Conservation (phyloP, 37 sponge, comb jelly and placozoan genomes). For the Cliona cf. orientalis region DNA sequence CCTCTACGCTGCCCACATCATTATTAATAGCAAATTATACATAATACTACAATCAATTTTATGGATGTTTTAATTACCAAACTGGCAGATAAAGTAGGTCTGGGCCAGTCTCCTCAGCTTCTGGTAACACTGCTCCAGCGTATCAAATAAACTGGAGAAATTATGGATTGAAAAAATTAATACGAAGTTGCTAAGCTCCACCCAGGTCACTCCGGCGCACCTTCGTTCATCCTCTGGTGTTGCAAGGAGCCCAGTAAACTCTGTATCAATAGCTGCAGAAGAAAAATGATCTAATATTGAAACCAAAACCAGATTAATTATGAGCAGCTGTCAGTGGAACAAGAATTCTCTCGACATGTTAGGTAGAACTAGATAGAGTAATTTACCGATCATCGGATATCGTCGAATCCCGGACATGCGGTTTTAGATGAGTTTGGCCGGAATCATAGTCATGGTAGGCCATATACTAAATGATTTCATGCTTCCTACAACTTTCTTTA, state of each 20-base stretch:
- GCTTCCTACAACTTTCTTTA: too few species aligned
- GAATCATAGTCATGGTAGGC: too few species aligned
- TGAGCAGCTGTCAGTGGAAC: not conserved
- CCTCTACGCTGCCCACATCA: too few species aligned
- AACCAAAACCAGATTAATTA: not conserved
- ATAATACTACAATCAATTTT: not conserved
- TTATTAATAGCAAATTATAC: too few species aligned
- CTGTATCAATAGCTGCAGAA: constrained; percentile 70
- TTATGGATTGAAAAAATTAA: not conserved
- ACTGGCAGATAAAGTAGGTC: constrained; percentile 69
- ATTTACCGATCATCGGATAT: too few species aligned
- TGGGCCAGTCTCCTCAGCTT: constrained; percentile 63
- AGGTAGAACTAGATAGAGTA: too few species aligned
- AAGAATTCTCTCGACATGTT: not conserved
- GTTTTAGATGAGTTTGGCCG: too few species aligned
- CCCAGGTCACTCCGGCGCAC: not conserved
- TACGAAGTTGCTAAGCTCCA: not conserved
- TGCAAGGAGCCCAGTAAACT: constrained; percentile 74
- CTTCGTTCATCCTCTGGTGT: constrained; percentile 21
- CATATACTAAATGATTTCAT: too few species aligned
- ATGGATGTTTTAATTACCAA: constrained; percentile 39
- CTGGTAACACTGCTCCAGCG: constrained; percentile 58
- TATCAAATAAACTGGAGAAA: constrained; percentile 60
- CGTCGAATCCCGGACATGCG: too few species aligned
- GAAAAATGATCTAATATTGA: not conserved